Percentiles rank a stretch among this genome's conserved stretches.
Evolutionary conservation across 2,888 invertebrate species (phyloP).

Genomic region (Athalia rosae): DNA sequence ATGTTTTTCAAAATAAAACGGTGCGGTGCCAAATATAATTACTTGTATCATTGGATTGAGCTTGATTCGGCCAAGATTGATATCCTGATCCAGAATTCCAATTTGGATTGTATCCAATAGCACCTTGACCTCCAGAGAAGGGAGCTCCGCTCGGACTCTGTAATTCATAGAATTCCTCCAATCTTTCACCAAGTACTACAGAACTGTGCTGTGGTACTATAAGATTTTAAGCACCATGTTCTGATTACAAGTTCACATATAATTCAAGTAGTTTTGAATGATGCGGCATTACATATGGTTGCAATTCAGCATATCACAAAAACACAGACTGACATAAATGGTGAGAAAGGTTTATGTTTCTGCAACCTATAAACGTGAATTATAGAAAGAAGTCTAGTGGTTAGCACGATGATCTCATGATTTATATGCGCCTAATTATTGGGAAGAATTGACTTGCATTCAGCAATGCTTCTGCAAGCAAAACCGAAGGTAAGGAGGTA

Average conservation of each 20-base stretch:
- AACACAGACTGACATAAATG: no score
- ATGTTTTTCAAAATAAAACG: background rate
- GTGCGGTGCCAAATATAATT: constrained; percentile 51
- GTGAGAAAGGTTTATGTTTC: no score
- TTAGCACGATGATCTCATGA: no score
- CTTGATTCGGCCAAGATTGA: constrained; percentile 74
- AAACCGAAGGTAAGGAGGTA: no score
- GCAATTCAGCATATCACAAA: background rate
- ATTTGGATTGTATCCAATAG: constrained; percentile 71
- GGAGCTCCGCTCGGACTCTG: constrained; percentile 44
- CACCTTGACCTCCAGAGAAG: constrained; percentile 64
- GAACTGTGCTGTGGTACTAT: constrained; percentile 42
- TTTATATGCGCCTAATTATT: no score
- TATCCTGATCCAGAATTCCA: constrained; percentile 72
- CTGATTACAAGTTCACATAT: no score
- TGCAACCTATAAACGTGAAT: no score
- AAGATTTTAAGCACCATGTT: background rate
- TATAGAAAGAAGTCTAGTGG: no score
- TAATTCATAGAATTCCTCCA: constrained; percentile 38
- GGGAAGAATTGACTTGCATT: no score
- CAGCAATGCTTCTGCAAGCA: no score
- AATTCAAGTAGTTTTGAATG: no score
- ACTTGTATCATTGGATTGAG: constrained; percentile 72
- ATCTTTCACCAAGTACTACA: constrained; percentile 31
- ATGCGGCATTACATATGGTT: background rate